Evolutionary conservation across 2,797 vertebrate species (phyloP).

Genomic region (Tarsius wallacei): DNA sequence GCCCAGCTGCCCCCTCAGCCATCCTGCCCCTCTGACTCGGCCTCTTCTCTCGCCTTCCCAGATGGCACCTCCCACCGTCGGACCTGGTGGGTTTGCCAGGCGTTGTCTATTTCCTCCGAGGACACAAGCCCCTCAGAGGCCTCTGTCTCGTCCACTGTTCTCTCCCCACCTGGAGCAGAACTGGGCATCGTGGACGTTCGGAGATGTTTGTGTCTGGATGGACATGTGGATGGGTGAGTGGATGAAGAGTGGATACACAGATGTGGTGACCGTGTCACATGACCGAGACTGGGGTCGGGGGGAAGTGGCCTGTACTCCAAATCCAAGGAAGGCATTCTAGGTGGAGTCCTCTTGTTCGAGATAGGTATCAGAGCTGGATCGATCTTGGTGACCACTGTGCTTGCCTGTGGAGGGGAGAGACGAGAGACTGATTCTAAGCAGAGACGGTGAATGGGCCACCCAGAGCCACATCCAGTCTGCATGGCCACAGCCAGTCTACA

Average conservation of each 20-base stretch:
- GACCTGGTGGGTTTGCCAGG: neutral
- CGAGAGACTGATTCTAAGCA: neutral
- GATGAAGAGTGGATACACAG: neutral
- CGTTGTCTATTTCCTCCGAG: neutral
- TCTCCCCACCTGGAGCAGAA: neutral
- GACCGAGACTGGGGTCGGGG: neutral
- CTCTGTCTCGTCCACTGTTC: neutral
- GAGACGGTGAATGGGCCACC: no score
- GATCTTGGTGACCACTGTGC: neutral
- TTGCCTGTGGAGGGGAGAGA: neutral
- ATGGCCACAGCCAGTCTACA: no score
- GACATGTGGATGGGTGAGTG: neutral
- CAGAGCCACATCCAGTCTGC: neutral
- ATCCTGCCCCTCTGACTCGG: fast-evolving
- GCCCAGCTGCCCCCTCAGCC: no score
- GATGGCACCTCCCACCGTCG: no score
- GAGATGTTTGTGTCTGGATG: neutral
- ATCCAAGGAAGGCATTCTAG: neutral
- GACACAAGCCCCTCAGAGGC: neutral
- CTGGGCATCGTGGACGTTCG: neutral
- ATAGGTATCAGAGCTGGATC: neutral
- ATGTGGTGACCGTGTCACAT: neutral
- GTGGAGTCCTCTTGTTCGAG: neutral
- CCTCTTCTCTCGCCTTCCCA: neutral
- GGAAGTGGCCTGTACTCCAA: neutral